These are phyloP conservation scores for Ameiurus melas DNA, from an alignment of 2,113 vertebrate species.

Conservation along the genomic window DNA sequence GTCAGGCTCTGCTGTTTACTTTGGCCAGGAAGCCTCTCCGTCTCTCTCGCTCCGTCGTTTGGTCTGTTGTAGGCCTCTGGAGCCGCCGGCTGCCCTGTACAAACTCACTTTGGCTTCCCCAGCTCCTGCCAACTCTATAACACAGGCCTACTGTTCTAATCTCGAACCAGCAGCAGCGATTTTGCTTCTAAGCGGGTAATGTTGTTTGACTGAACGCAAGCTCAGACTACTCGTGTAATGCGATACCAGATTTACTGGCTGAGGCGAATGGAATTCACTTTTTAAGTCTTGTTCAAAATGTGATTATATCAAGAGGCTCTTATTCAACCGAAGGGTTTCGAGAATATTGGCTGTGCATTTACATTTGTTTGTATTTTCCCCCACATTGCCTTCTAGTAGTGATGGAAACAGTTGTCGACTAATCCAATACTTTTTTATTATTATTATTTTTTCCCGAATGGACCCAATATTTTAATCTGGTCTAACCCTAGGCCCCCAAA, in stretches of 20 bases:
- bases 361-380: neutral
- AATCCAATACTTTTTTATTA: neutral
- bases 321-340: neutral
- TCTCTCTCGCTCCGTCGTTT: constrained; percentile 15
- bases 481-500: too few species aligned
- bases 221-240: constrained; percentile 64
- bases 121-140: constrained; percentile 59
- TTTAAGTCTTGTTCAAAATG: constrained; percentile 5
- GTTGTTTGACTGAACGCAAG: constrained; percentile 63
- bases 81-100: neutral
- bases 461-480: neutral
- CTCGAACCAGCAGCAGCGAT: constrained; percentile 66
- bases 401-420: neutral
- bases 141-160: constrained; percentile 63
- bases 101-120: constrained; percentile 47
- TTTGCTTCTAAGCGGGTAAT: constrained; percentile 67
- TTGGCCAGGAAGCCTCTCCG: constrained; percentile 32
- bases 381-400: neutral
- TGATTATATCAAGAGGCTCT: neutral
- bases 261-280: constrained; percentile 1
- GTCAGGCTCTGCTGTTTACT: constrained; percentile 52
- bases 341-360: constrained; percentile 28
- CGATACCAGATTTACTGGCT: constrained; percentile 62
- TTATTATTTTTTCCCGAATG: neutral
- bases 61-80: neutral